phyloP scores from a whole-genome alignment of 2,888 invertebrate genomes.

The Leptura quadrifasciata region DNA sequence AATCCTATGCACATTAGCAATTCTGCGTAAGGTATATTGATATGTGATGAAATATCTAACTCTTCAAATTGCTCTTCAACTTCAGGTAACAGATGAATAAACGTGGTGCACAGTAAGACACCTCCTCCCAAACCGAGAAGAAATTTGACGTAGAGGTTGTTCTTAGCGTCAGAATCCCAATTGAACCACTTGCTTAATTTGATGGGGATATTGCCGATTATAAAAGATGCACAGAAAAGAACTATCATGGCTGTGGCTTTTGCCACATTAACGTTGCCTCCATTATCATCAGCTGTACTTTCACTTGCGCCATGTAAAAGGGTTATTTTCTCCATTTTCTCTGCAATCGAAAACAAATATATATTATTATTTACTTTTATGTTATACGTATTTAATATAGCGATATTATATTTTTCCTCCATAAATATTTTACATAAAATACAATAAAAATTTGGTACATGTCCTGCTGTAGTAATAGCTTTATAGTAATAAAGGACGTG shows the following conservation, averaged over 20 bases:
- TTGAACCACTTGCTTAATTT: constrained; percentile 80
- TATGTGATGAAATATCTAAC: constrained; percentile 75
- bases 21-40: constrained; percentile 81
- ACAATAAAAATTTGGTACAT: no score
- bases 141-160: constrained; percentile 77
- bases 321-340: constrained; percentile 9
- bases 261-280: constrained; percentile 73
- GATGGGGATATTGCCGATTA: constrained; percentile 85
- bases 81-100: constrained; percentile 88
- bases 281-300: constrained; percentile 33
- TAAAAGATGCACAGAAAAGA: constrained; percentile 84
- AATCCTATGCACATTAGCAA: constrained; percentile 85
- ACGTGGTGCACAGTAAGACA: constrained; percentile 87
- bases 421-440: no score
- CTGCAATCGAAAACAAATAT: not conserved
- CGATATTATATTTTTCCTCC: no score
- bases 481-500: no score
- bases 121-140: constrained; percentile 89
- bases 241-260: constrained; percentile 88
- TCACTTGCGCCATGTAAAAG: constrained; percentile 1
- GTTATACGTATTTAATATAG: no score
- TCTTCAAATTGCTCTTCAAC: constrained; percentile 82
- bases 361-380: not conserved
- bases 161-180: constrained; percentile 73
- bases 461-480: no score